Percentiles rank a stretch among this genome's conserved stretches.
phyloP scores from a whole-genome alignment of 2,797 vertebrate species.

The Chelidonichthys spinosus region DNA sequence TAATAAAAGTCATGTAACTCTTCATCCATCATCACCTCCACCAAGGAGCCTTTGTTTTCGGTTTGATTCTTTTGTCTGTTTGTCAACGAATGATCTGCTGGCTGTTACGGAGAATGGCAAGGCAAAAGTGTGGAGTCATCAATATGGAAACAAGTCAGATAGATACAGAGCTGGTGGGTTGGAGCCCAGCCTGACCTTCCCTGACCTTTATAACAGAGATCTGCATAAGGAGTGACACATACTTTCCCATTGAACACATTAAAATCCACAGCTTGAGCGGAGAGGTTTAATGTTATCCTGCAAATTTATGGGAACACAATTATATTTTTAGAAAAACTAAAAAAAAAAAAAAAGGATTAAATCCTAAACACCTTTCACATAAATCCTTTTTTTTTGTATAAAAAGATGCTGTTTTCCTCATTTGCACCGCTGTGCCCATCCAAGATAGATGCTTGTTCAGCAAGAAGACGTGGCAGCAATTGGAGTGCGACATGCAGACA shows the following conservation, averaged over 20 bases:
- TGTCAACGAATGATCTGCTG: neutral
- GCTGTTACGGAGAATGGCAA: neutral
- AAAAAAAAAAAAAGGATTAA: conserved; percentile 24
- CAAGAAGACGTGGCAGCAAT: conserved; percentile 68
- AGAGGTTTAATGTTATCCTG: conserved; percentile 46
- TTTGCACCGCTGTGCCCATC: conserved; percentile 61
- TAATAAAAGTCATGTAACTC: neutral
- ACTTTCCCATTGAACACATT: conserved; percentile 34
- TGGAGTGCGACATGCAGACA: conserved; percentile 74
- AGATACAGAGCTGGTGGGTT: neutral
- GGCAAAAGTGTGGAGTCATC: neutral
- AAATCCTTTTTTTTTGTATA: conserved; percentile 53
- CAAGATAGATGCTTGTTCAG: conserved; percentile 77
- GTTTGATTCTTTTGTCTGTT: neutral
- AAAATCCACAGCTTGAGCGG: conserved; percentile 46
- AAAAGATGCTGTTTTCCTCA: conserved; percentile 64
- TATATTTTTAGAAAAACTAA: conserved; percentile 33
- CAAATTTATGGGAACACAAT: conserved; percentile 54
- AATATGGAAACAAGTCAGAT: neutral
- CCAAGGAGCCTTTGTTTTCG: neutral
- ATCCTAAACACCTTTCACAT: conserved; percentile 53
- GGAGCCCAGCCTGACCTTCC: neutral
- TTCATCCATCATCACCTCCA: neutral
- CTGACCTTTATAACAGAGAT: conserved; percentile 1
- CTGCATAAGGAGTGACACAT: neutral